Evolutionary conservation across 2,888 invertebrate species (phyloP).

Genomic region (Lepidonotus clava): DNA sequence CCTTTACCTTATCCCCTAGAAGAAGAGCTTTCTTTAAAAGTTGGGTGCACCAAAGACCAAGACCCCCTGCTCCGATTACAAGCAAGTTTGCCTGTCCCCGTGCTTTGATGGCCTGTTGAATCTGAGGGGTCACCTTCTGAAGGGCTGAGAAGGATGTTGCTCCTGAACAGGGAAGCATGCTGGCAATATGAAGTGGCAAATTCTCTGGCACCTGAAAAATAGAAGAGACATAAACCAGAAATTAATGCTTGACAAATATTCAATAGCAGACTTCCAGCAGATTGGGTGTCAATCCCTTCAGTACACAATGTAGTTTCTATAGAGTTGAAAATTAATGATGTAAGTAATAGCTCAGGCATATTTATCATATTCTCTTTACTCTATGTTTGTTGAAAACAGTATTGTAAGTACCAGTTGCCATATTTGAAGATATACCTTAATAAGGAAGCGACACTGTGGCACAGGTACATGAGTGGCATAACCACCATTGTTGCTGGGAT

Average conservation of each 20-base stretch:
- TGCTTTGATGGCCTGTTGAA: not conserved
- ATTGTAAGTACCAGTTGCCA: not conserved
- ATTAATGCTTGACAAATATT: not conserved
- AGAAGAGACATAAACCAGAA: not conserved
- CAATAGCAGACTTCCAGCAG: not conserved
- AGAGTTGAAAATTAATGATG: not conserved
- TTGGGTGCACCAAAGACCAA: not conserved
- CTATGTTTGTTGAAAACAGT: not conserved
- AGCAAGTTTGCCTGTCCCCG: not conserved
- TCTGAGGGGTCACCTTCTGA: not conserved
- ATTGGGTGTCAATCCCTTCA: too few relatives aligned
- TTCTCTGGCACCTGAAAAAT: conserved; percentile 20
- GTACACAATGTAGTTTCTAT: not conserved
- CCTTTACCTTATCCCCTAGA: not conserved
- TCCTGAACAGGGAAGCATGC: conserved; percentile 25
- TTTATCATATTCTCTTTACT: not conserved
- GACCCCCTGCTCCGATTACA: not conserved
- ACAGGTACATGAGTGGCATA: not conserved
- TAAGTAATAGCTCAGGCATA: not conserved
- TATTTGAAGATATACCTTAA: not conserved
- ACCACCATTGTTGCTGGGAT: not conserved
- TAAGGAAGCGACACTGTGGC: not conserved
- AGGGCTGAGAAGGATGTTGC: not conserved
- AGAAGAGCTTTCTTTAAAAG: not conserved
- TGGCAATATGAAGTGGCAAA: not conserved